These are phyloP conservation scores for Scomber japonicus DNA, from an alignment of 2,113 vertebrate species.

Conservation along the genomic window DNA sequence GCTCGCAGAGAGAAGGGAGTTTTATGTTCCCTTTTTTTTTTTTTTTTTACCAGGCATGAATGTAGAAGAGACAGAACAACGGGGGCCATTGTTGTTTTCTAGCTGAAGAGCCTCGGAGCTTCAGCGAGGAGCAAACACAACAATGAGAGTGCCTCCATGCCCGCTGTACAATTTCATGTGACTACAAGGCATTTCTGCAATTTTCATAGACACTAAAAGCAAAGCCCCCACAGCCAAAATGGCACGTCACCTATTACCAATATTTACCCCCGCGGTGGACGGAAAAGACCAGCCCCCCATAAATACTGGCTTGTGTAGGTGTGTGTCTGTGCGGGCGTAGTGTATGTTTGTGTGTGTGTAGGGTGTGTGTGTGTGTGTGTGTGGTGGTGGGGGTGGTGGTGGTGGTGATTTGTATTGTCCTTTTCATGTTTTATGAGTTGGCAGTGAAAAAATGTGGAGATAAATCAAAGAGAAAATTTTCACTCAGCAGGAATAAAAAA, in stretches of 20 bases:
- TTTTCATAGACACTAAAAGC: slow-evolving; percentile 58
- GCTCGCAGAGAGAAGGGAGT: slow-evolving; percentile 41
- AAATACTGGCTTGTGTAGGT: slow-evolving; percentile 41
- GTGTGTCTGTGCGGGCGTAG: not conserved
- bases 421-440: slow-evolving; percentile 61
- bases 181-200: slow-evolving; percentile 45
- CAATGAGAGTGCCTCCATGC: slow-evolving; percentile 57
- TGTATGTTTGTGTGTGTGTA: slow-evolving; percentile 8
- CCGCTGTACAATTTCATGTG: slow-evolving; percentile 69
- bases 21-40: slow-evolving; percentile 56
- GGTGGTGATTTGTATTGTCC: slow-evolving; percentile 47
- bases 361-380: not conserved
- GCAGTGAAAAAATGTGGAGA: slow-evolving; percentile 36
- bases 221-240: slow-evolving; percentile 35
- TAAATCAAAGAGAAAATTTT: slow-evolving; percentile 47
- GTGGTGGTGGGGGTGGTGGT: too few relatives aligned
- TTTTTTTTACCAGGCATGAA: slow-evolving; percentile 53
- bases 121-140: slow-evolving; percentile 56
- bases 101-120: slow-evolving; percentile 65
- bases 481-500: slow-evolving; percentile 39
- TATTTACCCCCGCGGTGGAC: slow-evolving; percentile 57
- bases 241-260: slow-evolving; percentile 56
- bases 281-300: slow-evolving; percentile 34
- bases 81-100: slow-evolving; percentile 67
- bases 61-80: slow-evolving; percentile 67